These are phyloP conservation scores for Megalopta genalis DNA, from an alignment of 1,140 invertebrate genomes.

Conservation along the genomic window DNA sequence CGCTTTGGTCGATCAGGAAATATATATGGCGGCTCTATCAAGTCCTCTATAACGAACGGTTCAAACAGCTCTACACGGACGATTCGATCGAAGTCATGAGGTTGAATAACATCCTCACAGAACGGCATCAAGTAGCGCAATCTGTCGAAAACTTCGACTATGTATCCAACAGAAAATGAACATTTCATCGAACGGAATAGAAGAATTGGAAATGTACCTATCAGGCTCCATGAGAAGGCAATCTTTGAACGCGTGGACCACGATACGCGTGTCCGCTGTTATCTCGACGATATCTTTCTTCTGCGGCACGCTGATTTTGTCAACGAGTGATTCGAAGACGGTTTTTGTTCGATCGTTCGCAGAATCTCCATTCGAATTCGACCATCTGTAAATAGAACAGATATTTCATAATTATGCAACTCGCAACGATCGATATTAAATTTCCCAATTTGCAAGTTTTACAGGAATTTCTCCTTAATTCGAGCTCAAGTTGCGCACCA, in stretches of 20 bases:
- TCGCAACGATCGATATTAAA: no score
- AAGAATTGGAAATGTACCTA: background rate
- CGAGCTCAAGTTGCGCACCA: no score
- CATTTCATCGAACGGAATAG: background rate
- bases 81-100: conserved; percentile 4
- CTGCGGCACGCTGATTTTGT: background rate
- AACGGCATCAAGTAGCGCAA: conserved; percentile 55
- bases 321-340: background rate
- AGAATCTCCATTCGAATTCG: background rate
- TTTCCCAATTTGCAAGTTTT: no score
- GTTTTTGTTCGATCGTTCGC: background rate
- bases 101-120: conserved; percentile 42
- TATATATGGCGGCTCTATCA: conserved; percentile 15
- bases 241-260: background rate
- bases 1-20: conserved; percentile 52
- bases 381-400: background rate
- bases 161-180: background rate
- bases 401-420: no score
- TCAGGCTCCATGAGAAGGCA: background rate
- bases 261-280: background rate
- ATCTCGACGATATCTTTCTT: background rate
- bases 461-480: no score
- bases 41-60: conserved; percentile 42
- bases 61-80: conserved; percentile 49
- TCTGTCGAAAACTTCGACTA: conserved; percentile 28